Evolutionary conservation across 1,140 invertebrate species (phyloP).

Genomic region (Camponotus floridanus): DNA sequence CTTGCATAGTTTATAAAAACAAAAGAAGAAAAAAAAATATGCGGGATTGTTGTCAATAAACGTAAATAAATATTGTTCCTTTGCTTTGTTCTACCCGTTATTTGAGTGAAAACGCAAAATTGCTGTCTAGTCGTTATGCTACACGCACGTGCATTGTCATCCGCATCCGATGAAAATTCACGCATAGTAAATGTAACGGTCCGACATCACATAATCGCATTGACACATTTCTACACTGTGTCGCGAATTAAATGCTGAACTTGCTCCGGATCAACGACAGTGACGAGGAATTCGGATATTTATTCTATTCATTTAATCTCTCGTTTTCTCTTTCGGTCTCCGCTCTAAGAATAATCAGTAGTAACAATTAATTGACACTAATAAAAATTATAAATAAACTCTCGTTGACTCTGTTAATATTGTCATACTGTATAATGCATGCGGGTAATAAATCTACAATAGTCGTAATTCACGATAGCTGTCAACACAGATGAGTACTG

Average conservation of each 20-base stretch:
- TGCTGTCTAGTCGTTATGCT: constrained; percentile 20
- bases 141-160: constrained; percentile 43
- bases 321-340: background rate
- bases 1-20: no score
- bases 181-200: constrained; percentile 42
- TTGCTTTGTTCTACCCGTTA: background rate
- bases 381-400: constrained; percentile 48
- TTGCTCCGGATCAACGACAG: background rate
- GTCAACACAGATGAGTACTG: constrained; percentile 2
- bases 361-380: constrained; percentile 11
- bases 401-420: constrained; percentile 2
- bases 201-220: constrained; percentile 3
- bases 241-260: background rate
- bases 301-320: background rate
- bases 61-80: constrained; percentile 31
- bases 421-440: constrained; percentile 32
- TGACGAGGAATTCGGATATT: background rate
- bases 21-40: background rate
- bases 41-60: background rate
- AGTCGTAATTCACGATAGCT: constrained; percentile 15
- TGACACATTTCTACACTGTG: background rate
- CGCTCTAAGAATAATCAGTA: background rate
- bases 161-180: constrained; percentile 21
- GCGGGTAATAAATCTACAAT: constrained; percentile 49
- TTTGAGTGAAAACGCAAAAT: constrained; percentile 37